These are phyloP conservation scores for Diogma glabrata DNA, from an alignment of 2,888 invertebrate genomes.

Conservation along the genomic window DNA sequence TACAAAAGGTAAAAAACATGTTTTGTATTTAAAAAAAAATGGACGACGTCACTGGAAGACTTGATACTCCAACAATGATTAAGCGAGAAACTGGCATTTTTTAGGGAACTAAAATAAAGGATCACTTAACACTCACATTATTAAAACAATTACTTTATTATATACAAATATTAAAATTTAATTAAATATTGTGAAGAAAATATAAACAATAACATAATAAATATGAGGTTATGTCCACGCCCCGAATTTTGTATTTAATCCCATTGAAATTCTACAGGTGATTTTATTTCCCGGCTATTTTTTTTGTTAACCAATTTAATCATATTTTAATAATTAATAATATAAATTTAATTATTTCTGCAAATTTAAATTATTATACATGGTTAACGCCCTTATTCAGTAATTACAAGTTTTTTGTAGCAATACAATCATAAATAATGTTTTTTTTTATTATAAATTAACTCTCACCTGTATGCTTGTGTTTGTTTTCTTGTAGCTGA, in stretches of 20 bases:
- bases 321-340: background rate
- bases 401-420: background rate
- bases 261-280: conserved; percentile 3
- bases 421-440: background rate
- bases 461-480: conserved; percentile 8
- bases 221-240: conserved; percentile 5
- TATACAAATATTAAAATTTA: too few relatives aligned
- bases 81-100: too few relatives aligned
- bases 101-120: too few relatives aligned
- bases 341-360: background rate
- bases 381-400: conserved; percentile 5
- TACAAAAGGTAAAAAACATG: too few relatives aligned
- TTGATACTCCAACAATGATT: too few relatives aligned
- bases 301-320: background rate
- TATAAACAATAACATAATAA: background rate
- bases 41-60: conserved; percentile 3
- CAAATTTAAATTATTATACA: too few relatives aligned
- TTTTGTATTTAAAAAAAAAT: too few relatives aligned
- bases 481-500: conserved; percentile 6
- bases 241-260: conserved; percentile 8
- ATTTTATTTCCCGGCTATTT: too few relatives aligned
- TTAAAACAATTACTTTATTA: too few relatives aligned
- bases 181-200: too few relatives aligned
- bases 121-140: too few relatives aligned
- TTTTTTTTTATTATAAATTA: too few relatives aligned